Base-by-base conservation (phyloP, 2,113 vertebrate genomes). In the Alexandromys fortis region DNA sequence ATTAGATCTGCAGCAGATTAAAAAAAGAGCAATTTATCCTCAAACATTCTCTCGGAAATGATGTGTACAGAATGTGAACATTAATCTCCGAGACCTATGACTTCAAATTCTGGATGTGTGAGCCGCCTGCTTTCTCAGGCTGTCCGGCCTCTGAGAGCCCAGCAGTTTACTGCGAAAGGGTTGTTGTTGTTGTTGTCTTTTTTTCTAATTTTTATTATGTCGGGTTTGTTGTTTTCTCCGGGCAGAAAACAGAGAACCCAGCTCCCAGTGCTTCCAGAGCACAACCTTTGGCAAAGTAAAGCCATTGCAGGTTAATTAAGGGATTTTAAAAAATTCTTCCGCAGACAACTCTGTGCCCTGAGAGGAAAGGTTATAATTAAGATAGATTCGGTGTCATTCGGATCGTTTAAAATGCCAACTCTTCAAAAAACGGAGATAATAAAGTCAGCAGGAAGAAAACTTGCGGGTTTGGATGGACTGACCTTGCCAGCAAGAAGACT, bases 351-450 rank as follows among this genome's bases (percentile, higher is more conserved):
- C 92, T 88, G 58, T 78, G 86, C 92, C 92, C 97, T 90, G 78
- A 81, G 95, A 97, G 89, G 76, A 96, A 96, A 97, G 96, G 97
- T 96, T 96, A 78, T 97, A 97, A 97, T 97, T 95, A 97, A 97
- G 96, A 97, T 86, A 91, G 91, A 97, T 89, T 92, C 45, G 0
- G 47, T 96, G 95, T 96, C 95, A 81, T 92, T 91, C 89, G 38
- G 82, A 91, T 94, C 75, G 33, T 77, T 97, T 94, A 94, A 97
- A 96, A 97, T 90, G 89, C 89, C 91, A 97, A 11, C 83, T 90
- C 83, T 95, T 96, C 75, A 97, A 93, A 95, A 95, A 94, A 73
- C 7, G 77, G 90, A 94, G 94, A 86, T 94, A 92, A 91, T 95
- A 92, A 90, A 92, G 92, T 86, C 94, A 89, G 94, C 68, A 26